These are phyloP conservation scores for Drymonia ruficornis DNA, from an alignment of 2,888 invertebrate species.

Conservation along the genomic window DNA sequence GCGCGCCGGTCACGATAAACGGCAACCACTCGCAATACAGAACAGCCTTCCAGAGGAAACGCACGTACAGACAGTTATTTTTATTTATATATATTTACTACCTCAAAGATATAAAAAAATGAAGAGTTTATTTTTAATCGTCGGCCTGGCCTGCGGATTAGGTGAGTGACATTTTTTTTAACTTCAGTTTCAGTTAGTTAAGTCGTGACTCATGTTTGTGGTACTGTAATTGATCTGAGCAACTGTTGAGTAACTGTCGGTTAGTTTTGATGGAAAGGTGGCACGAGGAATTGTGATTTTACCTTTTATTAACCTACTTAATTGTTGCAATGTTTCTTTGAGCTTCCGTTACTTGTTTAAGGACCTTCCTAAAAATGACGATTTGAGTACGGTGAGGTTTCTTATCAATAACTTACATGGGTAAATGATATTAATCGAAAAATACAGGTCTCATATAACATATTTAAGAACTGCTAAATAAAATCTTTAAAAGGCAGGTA, in stretches of 20 bases:
- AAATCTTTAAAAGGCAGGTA: not conserved
- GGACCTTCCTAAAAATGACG: too few relatives aligned
- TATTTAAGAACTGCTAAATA: not conserved
- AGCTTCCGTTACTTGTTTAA: too few relatives aligned
- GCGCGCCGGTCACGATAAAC: conserved; percentile 55
- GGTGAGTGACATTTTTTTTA: conserved; percentile 58
- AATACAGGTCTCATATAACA: too few relatives aligned
- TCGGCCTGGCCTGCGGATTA: conserved; percentile 61
- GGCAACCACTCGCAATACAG: conserved; percentile 63
- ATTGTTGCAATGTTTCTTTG: not conserved
- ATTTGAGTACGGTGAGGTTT: too few relatives aligned
- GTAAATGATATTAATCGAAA: too few relatives aligned
- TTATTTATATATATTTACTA: conserved; percentile 44
- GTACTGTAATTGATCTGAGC: conserved; percentile 13
- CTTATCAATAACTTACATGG: too few relatives aligned
- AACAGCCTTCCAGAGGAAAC: conserved; percentile 69
- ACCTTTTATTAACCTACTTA: not conserved
- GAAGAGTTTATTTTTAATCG: conserved; percentile 64
- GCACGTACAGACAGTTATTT: conserved; percentile 64
- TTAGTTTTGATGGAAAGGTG: not conserved
- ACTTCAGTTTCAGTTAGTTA: conserved; percentile 13
- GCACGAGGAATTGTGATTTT: not conserved
- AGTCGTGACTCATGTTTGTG: conserved; percentile 9
- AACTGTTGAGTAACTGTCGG: conserved; percentile 3
- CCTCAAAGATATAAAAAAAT: conserved; percentile 51